Conservation (phyloP, 2,113 vertebrate species). For the Chloebia gouldiae region DNA sequence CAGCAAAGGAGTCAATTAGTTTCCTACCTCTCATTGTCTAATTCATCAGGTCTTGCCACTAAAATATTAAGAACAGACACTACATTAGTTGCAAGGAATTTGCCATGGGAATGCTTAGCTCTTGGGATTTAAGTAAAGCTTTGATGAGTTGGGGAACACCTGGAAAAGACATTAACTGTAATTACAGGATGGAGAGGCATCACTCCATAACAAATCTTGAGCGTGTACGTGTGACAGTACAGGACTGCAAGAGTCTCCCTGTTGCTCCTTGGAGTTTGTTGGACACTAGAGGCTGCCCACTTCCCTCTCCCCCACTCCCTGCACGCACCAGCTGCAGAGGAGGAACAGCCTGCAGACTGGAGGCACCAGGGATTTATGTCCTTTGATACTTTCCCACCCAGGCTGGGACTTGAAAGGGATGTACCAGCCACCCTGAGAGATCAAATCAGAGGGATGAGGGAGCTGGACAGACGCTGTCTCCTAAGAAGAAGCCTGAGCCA, state of each 20-base stretch:
- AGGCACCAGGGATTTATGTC: too few relatives aligned
- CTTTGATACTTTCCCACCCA: too few relatives aligned
- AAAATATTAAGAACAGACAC: slow-evolving; percentile 76
- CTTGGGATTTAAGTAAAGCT: slow-evolving; percentile 54
- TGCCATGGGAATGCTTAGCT: slow-evolving; percentile 49
- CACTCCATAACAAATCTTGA: not conserved
- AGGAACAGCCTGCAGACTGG: not conserved
- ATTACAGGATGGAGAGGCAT: not conserved
- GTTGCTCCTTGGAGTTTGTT: not conserved
- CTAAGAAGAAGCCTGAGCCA: too few relatives aligned
- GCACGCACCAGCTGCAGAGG: not conserved
- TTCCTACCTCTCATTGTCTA: slow-evolving; percentile 92
- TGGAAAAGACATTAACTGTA: slow-evolving; percentile 16
- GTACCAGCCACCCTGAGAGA: too few relatives aligned
- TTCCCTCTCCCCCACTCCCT: not conserved
- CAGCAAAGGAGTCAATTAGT: slow-evolving; percentile 56
- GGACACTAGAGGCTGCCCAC: not conserved
- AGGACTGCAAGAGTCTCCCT: not conserved
- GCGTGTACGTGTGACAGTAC: not conserved
- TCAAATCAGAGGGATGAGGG: too few relatives aligned
- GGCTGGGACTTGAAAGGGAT: too few relatives aligned
- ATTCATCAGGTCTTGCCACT: slow-evolving; percentile 79
- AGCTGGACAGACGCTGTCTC: too few relatives aligned
- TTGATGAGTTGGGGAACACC: slow-evolving; percentile 28
- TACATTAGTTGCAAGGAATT: slow-evolving; percentile 72